Evolutionary conservation across 2,797 vertebrate species (phyloP).

Genomic region (Halcyon chelicuti): DNA sequence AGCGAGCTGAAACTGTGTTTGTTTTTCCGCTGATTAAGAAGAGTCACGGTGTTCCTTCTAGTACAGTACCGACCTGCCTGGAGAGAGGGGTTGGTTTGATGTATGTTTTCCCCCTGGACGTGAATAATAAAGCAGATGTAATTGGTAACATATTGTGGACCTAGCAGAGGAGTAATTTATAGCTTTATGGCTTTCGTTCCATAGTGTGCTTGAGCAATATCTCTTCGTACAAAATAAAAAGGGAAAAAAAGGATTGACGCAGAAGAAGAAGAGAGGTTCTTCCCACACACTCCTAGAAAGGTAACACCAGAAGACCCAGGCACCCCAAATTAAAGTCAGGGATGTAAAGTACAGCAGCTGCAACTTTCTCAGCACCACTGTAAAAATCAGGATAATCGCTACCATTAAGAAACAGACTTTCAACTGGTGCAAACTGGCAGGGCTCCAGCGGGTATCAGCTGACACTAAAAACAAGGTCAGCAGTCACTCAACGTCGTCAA

Average conservation of each 20-base stretch:
- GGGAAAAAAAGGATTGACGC: background rate
- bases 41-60: constrained; percentile 56
- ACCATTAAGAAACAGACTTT: constrained; percentile 46
- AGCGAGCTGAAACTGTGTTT: constrained; percentile 25
- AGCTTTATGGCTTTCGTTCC: constrained; percentile 47
- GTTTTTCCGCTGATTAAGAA: constrained; percentile 65
- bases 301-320: background rate
- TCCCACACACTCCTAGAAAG: background rate
- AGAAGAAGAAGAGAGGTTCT: background rate
- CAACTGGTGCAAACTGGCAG: constrained; percentile 61
- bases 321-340: background rate
- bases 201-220: constrained; percentile 7
- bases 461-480: constrained; percentile 54
- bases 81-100: constrained; percentile 25
- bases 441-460: constrained; percentile 50
- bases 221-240: background rate
- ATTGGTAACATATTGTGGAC: constrained; percentile 58
- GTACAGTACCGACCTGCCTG: constrained; percentile 41
- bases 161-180: constrained; percentile 55
- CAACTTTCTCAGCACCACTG: background rate
- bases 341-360: background rate
- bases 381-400: constrained; percentile 3
- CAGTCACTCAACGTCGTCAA: constrained; percentile 45
- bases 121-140: constrained; percentile 63
- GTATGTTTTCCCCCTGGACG: constrained; percentile 49